Evolutionary conservation across 2,797 vertebrate species (phyloP), one percentile per base, ranked within the genome.

Genomic region (Pachyuromys duprasi): DNA sequence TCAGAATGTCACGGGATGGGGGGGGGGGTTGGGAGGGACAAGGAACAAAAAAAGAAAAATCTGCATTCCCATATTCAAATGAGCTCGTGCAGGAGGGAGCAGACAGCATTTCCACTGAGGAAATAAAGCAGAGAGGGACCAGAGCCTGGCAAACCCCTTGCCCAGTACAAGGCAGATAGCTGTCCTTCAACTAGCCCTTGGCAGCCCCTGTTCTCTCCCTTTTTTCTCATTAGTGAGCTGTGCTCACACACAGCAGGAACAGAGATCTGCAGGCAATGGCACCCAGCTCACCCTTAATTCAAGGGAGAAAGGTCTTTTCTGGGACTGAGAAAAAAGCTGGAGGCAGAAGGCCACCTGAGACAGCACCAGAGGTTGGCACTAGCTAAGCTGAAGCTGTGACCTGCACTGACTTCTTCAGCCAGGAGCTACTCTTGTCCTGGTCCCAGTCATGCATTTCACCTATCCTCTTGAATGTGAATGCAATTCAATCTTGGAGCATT

Each of bases 21-120:
- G 69, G 3, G 75, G 39, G 78, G 7, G 20, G 22, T 7, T 22
- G 65, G 3, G 60, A 89, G n/a, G 74, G 75, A 62, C 79, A 83
- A 36, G 89, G 83, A 74, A 93, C 86, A 89, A 96, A 97, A 96
- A 97, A 90, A 95, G 95, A 95, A 91, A 96, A 79, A 87, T 92
- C 91, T 95, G 95, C 92, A 94, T 78, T 97, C 97, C 96, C 89
- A 82, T 90, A 97, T 96, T 67, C 88, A 95, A 96, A 96, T 96
- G 97, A 97, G 96, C 83, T 97, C 93, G 69, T 53, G 82, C 70
- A 62, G 87, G 39, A 74, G 11, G 26, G 22, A 60, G 92, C 42
- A n/a, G 65, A 82, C 3, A 69, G 28, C 42, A 7, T 36, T 2
- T 82, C 31, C 78, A 84, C 69, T 62, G 88, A 94, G 93, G 92